Base-by-base conservation (phyloP, 2,797 vertebrate species). In the Pangasius krempfi region DNA sequence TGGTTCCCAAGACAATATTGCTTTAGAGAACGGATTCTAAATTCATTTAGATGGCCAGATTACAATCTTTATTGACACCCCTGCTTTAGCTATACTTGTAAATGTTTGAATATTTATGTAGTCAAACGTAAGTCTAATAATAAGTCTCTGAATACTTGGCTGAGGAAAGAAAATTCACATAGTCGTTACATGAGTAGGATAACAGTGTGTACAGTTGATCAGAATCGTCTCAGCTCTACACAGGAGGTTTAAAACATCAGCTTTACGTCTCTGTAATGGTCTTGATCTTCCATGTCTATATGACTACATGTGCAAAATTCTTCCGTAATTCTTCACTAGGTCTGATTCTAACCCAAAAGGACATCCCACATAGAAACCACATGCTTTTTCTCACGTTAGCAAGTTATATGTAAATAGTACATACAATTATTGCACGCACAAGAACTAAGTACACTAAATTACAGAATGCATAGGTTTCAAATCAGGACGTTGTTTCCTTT, bases 211-310 rank as follows among this genome's bases (percentile, higher is more conserved):
- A 64, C 75, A 80, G 58, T 60, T 60, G 56, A 82, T 44, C 13
- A 56, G 4, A 58, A 81, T 81, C 54, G 12, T 60, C 18, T 13
- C 6, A 52, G 40, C 82, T 47, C 40, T 64, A 50, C 52, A 86
- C 56, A n/a, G 54, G 79, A 90, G 78, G 54, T 64, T 70, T 73
- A 37, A 54, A 76, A n/a, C 85, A 84, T 85, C 56, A 84, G n/a
- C 25, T 85, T n/a, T 81, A 76, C 40, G 44, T 73, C 56, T 62
- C 84, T 70, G 70, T 90, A 84, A 90, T 60, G 66, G 85, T 91
- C 83, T 82, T 83, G 89, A 90, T 88, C 90, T 90, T 91, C 88
- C 90, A 87, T 88, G 89, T 91, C 88, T 44, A 89, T 88, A 89
- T 84, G 84, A 78, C 79, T 86, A 90, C 81, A 60, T 86, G 88